Evolutionary conservation across 2,888 invertebrate genomes (phyloP), one percentile per base, ranked within the genome.

Genomic region (Oligia fasciuncula): DNA sequence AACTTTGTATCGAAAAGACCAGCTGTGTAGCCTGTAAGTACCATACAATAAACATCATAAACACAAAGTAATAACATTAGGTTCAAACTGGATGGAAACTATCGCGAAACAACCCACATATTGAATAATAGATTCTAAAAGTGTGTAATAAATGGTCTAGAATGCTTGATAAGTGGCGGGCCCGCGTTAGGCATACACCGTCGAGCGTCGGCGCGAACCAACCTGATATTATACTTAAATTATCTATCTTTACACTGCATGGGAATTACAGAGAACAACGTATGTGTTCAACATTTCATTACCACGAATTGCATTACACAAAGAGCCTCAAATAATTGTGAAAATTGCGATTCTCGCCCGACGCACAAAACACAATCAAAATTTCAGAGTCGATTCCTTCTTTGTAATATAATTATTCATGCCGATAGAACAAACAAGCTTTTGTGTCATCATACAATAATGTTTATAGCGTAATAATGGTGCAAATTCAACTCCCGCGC

Each of bases 381-480:
- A 77, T 87, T 75, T 73, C n/a, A 57, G 23, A 77, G 51, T 62
- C 43, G 81, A 79, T 76, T 72, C 23, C 73, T 68, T 51, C 54
- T 78, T 73, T 71, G 23, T 77, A 51, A 63, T 71, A 78, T 79
- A 81, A 78, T 85, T 87, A 88, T 85, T 80, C 75, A 83, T 80
- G 70, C 8, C n/a, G 40, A 79, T 83, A 83, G 84, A 89, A 87
- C 83, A 88, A 51, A 85, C 81, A 71, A 80, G 76, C 85, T 84
- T 81, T 84, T 83, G 84, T 88, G 77, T 86, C 87, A 88, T 89
- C 83, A 87, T 79, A 89, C 79, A 86, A 86, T 89, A 85, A 90
- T 89, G 90, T 91, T 90, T 86, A 88, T 88, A 82, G 86, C 89
- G 91, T 92, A 91, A 93, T 93, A 92, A 92, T 91, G 78, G 83